Conservation (phyloP, 2,797 vertebrate genomes). For the Babyrousa celebensis region DNA sequence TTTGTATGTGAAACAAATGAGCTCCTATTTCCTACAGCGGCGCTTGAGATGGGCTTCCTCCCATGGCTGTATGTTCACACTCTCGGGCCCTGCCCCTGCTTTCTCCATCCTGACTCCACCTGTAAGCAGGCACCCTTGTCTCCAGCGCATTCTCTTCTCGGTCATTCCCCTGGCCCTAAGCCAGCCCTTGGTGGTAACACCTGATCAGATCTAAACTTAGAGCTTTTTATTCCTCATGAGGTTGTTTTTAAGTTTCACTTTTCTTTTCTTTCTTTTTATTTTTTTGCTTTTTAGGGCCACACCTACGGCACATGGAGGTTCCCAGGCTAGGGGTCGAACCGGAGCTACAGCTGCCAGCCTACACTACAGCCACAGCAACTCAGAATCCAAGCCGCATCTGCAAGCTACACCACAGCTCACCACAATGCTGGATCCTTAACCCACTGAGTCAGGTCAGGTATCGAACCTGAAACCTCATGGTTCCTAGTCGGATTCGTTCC, state of each 20-base stretch:
- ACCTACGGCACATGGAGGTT: no score
- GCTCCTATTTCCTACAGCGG: rapidly evolving
- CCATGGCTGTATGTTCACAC: rapidly evolving
- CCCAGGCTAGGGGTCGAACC: no score
- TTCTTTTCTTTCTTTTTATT: not conserved
- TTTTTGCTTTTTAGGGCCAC: no score
- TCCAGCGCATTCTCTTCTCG: rapidly evolving
- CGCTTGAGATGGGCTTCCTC: rapidly evolving
- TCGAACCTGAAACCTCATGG: no score
- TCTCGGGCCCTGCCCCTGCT: rapidly evolving
- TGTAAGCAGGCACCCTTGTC: rapidly evolving
- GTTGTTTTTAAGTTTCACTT: not conserved
- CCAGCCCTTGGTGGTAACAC: not conserved
- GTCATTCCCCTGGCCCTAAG: not conserved
- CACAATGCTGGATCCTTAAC: no score
- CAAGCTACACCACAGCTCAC: no score
- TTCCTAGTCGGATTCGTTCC: no score
- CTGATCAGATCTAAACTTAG: not conserved
- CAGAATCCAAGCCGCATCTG: no score
- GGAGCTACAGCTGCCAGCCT: no score
- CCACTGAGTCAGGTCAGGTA: no score
- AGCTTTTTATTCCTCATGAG: not conserved
- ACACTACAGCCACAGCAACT: no score
- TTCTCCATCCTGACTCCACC: rapidly evolving
- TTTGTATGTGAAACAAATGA: rapidly evolving